Conservation (phyloP, 2,113 vertebrate genomes). For the Oncorhynchus mykiss region DNA sequence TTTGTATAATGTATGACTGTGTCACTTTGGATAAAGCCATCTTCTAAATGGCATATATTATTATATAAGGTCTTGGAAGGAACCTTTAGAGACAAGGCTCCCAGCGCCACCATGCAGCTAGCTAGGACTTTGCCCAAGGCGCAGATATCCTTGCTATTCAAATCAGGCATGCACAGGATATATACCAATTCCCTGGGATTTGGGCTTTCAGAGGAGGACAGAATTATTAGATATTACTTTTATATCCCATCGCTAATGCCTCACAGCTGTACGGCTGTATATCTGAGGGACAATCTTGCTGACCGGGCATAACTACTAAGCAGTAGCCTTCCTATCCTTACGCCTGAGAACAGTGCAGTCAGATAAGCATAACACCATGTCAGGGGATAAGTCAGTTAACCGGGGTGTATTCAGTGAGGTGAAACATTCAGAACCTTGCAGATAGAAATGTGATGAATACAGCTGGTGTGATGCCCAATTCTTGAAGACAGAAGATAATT, state of each 20-base stretch:
- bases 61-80: neutral
- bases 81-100: neutral
- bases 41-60: too few species aligned
- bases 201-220: slow-evolving; percentile 34
- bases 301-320: slow-evolving; percentile 12
- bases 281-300: slow-evolving; percentile 22
- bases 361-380: slow-evolving; percentile 18
- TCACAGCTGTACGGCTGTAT: slow-evolving; percentile 37
- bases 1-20: too few species aligned
- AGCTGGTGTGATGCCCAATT: too few species aligned
- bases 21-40: too few species aligned
- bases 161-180: slow-evolving; percentile 32
- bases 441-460: too few species aligned
- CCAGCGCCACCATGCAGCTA: neutral
- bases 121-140: neutral
- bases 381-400: neutral
- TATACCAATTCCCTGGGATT: slow-evolving; percentile 27
- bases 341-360: slow-evolving; percentile 32
- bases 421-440: too few species aligned
- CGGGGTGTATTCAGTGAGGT: neutral
- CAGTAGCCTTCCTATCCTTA: slow-evolving; percentile 15
- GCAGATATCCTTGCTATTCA: slow-evolving; percentile 27
- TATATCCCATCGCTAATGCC: slow-evolving; percentile 36
- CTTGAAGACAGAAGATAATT: too few species aligned
- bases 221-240: slow-evolving; percentile 50